Evolutionary conservation across 2,113 vertebrate species (phyloP), one percentile per base, ranked within the genome.

Genomic region (Pomatostomus ruficeps): DNA sequence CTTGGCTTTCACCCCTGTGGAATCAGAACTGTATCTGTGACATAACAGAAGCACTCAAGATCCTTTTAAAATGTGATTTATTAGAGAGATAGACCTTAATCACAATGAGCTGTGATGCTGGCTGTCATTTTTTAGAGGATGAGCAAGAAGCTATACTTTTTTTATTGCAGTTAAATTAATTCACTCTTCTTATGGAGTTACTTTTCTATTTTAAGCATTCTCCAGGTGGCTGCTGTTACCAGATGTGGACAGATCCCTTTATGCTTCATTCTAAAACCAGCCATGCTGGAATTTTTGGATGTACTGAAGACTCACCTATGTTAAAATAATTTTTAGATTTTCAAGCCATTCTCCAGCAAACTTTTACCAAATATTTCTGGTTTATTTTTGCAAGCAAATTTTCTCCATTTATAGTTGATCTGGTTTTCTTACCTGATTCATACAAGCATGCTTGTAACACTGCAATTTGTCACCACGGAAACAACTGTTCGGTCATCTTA

Each of bases 351-450:
- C 61, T 83, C 38, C 84, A 70, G 16, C 18, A 91, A 88, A 91
- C 10, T 78, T 88, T 88, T 29, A 45, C 5, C 28, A 75, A 82
- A 14, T 36, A 59, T 62, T 90, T 88, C 46, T 59, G 9, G 12
- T 9, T 83, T 76, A 26, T 48, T 93, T 93, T 62, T 88, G n/a
- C 35, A 90, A 63, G 72, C 1, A 90, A 67, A 78, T 67, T 78
- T 85, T 67, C 61, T 88, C 43, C 68, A 57, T 62, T 91, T 88
- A 79, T 12, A 74, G 43, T 55, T 45, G 76, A 63, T 76, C 51
- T 85, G 35, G 54, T 86, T 89, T 83, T 58, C 62, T 80, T 91
- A 93, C 82, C 55, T 74, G 90, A 94, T 85, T 95, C 87, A 85
- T 57, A 74, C n/a, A 65, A 78, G 62, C 46, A 63, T 83, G 43